These are phyloP conservation scores for Odocoileus hemionus DNA, from an alignment of 2,113 vertebrate species.

Conservation along the genomic window DNA sequence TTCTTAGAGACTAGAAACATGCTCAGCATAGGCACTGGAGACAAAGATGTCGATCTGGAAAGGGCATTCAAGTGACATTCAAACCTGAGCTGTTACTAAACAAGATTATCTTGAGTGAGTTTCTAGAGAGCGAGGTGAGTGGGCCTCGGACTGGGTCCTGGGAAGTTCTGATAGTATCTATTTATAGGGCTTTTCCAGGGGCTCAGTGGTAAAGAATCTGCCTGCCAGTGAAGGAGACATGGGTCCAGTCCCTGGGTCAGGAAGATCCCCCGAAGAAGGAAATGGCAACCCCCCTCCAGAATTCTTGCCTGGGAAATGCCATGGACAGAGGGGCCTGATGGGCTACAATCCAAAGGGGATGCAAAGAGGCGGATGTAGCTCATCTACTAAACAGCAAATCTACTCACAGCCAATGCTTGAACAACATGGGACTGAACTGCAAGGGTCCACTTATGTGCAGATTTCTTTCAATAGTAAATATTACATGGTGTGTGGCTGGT, in stretches of 20 bases:
- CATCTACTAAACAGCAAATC: neutral
- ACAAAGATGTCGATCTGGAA: neutral
- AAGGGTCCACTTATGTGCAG: neutral
- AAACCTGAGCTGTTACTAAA: neutral
- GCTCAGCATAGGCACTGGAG: neutral
- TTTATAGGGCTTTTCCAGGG: neutral
- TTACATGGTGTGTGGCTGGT: fast-evolving
- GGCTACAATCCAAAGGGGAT: neutral
- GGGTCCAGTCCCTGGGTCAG: neutral
- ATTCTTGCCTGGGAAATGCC: neutral
- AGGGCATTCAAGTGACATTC: neutral
- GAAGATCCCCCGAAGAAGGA: neutral
- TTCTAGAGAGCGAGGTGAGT: neutral
- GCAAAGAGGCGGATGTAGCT: neutral
- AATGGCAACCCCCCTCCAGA: neutral
- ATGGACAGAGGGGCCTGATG: neutral
- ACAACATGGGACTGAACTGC: neutral
- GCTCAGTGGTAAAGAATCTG: neutral
- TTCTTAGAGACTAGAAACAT: neutral
- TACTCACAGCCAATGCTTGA: neutral
- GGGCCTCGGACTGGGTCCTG: too few species aligned
- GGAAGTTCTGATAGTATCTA: neutral
- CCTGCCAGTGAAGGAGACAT: neutral
- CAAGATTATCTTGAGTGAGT: neutral
- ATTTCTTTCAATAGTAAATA: neutral